Evolutionary conservation across 2,113 vertebrate species (phyloP), one percentile per base, ranked within the genome.

Genomic region (Misgurnus anguillicaudatus): DNA sequence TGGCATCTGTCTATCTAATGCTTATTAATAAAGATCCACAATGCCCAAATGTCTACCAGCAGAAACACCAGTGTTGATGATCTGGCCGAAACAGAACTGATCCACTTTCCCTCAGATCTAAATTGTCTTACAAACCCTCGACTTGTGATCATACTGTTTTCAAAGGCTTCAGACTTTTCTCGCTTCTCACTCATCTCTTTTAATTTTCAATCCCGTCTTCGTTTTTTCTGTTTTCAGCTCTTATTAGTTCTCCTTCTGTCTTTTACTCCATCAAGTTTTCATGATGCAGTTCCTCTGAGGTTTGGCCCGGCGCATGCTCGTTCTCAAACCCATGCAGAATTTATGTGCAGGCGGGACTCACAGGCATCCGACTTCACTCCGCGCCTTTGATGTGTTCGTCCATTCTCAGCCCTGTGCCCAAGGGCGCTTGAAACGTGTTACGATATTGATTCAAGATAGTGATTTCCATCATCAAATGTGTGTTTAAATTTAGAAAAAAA

Each of bases 191-290:
- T 66, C 21, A 19, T 74, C 57, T 67, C 58, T 67, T 69, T 71
- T 76, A 72, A 57, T 76, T 67, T 48, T 76, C 31, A 17, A 48
- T 65, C 48, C 68, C 53, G 71, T 41, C 45, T 55, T 6, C 5
- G 67, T 60, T 58, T 67, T 60, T 31, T n/a, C 19, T 36, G 47
- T 69, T 80, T 39, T 78, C 13, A 38, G 7, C 65, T 47, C 64
- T 61, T 70, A 64, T 64, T 81, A 69, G 73, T 81, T 42, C 42
- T 64, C 60, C 66, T 60, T 77, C 55, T 80, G 58, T 85, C 63
- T 80, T 83, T 74, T 71, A 69, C 53, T 42, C 13, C 62, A 81
- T 84, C 75, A 80, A 80, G 31, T 83, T 86, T 84, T 81, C 48
- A 79, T 83, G 76, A 82, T 77, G 63, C 7, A 5, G 6, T 42